Conservation (phyloP, 2,888 invertebrate genomes). For the Gari tellinella region DNA sequence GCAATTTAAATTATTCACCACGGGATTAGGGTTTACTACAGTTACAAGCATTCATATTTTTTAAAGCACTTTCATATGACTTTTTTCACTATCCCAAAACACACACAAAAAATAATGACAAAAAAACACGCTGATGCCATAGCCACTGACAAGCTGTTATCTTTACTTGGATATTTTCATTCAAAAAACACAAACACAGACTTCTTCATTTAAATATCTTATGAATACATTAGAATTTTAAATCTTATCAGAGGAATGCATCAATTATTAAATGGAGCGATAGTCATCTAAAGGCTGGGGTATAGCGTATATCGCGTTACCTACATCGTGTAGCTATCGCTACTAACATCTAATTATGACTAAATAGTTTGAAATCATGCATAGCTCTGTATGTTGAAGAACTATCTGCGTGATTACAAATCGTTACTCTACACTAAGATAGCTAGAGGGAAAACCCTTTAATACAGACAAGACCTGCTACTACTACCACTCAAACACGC, state of each 20-base stretch:
- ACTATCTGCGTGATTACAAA: slow-evolving; percentile 40
- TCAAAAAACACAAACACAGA: too few species aligned
- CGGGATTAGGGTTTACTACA: too few species aligned
- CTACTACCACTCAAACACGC: too few species aligned
- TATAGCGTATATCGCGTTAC: slow-evolving; percentile 30
- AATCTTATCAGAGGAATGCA: slow-evolving; percentile 31
- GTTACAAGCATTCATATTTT: too few species aligned
- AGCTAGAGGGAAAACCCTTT: slow-evolving; percentile 24
- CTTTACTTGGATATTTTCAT: too few species aligned
- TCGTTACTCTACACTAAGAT: slow-evolving; percentile 34
- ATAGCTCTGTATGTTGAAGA: slow-evolving; percentile 16
- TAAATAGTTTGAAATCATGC: slow-evolving; percentile 42
- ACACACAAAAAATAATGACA: too few species aligned
- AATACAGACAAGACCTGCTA: too few species aligned
- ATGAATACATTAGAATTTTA: slow-evolving; percentile 22
- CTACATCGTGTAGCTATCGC: slow-evolving; percentile 32
- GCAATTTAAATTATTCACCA: too few species aligned
- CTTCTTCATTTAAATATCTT: slow-evolving; percentile 1
- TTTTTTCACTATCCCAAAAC: too few species aligned
- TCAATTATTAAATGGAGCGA: slow-evolving; percentile 30
- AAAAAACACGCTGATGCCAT: too few species aligned
- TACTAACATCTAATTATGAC: slow-evolving; percentile 47
- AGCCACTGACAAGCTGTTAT: too few species aligned
- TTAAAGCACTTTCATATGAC: too few species aligned
- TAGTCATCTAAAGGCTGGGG: slow-evolving; percentile 30